phyloP scores from a whole-genome alignment of 1,140 invertebrate genomes.

The Trichonephila inaurata region DNA sequence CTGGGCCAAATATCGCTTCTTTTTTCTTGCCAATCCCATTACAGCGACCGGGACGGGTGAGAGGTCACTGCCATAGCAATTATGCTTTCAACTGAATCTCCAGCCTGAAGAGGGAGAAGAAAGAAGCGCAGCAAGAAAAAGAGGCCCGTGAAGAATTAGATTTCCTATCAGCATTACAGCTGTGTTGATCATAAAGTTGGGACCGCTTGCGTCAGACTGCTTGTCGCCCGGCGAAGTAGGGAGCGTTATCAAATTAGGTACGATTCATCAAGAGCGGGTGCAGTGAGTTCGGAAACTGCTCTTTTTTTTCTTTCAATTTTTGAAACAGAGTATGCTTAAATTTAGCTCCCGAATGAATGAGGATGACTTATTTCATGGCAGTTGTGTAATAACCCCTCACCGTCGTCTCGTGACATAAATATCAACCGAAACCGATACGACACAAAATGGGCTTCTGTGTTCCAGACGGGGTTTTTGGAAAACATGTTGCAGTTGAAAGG shows the following conservation, averaged over 20 bases:
- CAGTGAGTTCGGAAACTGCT: not conserved
- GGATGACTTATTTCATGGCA: not conserved
- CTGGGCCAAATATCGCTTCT: slow-evolving; percentile 57
- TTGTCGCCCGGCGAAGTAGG: slow-evolving; percentile 45
- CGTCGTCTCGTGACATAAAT: not conserved
- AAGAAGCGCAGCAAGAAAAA: slow-evolving; percentile 21
- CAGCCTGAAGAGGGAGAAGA: slow-evolving; percentile 16
- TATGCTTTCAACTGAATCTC: slow-evolving; percentile 63
- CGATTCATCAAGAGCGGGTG: slow-evolving; percentile 47
- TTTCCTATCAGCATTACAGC: slow-evolving; percentile 68
- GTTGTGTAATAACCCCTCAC: not conserved
- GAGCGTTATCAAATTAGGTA: slow-evolving; percentile 60
- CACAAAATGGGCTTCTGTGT: slow-evolving; percentile 35
- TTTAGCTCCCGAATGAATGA: slow-evolving; percentile 35
- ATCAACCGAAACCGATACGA: slow-evolving; percentile 8
- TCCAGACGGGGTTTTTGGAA: not conserved
- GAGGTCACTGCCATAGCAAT: slow-evolving; percentile 63
- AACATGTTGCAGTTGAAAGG: not conserved
- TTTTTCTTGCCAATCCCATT: slow-evolving; percentile 7
- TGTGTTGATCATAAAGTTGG: slow-evolving; percentile 61
- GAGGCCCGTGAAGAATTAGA: slow-evolving; percentile 46
- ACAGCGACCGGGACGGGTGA: slow-evolving; percentile 24
- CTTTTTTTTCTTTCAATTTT: not conserved
- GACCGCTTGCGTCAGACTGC: slow-evolving; percentile 58
- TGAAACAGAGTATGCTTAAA: not conserved